Evolutionary conservation across 2,888 invertebrate species (phyloP), one percentile per base, ranked within the genome.

Genomic region (Drosophila infuscata): DNA sequence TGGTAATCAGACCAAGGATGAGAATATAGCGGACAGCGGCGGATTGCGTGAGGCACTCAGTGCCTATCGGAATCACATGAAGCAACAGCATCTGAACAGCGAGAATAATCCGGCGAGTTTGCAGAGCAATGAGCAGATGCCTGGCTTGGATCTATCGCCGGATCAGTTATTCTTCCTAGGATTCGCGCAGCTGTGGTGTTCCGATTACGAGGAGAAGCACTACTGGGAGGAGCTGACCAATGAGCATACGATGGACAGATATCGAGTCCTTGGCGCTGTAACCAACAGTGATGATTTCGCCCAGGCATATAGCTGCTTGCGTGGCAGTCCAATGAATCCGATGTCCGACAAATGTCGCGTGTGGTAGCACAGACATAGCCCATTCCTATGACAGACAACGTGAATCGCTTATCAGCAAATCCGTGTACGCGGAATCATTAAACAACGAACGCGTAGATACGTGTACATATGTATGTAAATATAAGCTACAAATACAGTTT

Each of bases 161-260:
- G 92, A 92, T n/a, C 93, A 92, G 57, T 52, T 91, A 3, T 92
- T 92, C 60, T 92, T 90, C 52, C 60, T 92, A 9, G 91, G 92
- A 3, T 92, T 92, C 58, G 91, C 91, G 0, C 92, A 92, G 53
- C 29, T 92, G 2, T 92, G 91, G 85, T 93, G 93, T 57, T 78
- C 92, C 6, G 81, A 82, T 3, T 93, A 92, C 52, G 70, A 90
- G 29, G 86, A 91, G 63, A 82, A 88, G 30, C 83, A 92, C 64
- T 90, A 88, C 35, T 92, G 92, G 92, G 79, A 87, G 38, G 92
- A 92, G 41, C 53, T 92, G 12, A 82, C 76, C 0, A 65, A 87
- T 32, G 89, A 88, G 12, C 92, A 92, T 61, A 83, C 91, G 3
- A 75, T 91, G 36, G 92, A 93, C 65, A 92, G 90, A 64, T 93